Base-by-base conservation (phyloP, 2,113 vertebrate species). In the Rhodinocichla rosea region DNA sequence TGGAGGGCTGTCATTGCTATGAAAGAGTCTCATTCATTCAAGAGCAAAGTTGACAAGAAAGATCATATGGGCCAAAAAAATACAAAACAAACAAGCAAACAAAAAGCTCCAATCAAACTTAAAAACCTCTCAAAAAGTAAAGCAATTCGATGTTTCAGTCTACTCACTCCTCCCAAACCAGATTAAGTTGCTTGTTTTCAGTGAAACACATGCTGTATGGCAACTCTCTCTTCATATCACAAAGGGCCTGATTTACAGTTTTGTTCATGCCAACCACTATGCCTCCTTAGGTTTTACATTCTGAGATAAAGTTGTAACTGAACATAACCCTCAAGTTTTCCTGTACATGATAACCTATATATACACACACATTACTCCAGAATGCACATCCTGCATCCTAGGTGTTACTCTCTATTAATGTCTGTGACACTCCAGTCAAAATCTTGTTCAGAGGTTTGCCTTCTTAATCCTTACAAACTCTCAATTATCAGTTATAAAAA, bases 41-140 rank as follows among this genome's bases (percentile, higher is more conserved):
- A 47, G 2, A 76, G 4, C 11, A 23, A 56, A 8, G 6, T 30
- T 87, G n/a, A 59, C 14, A 68, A 40, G 39, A 71, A 70, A 53
- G 15, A 47, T 7, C 3, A 4, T 13, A 19, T 18, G 0, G 44
- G 19, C 12, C 2, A 52, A 59, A 59, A 63, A 71, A 18, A 39
- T 33, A 37, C 8, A 15, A 50, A 33, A 26, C 10, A 22, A 32
- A n/a, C 15, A 18, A 68, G 9, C 4, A 30, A 74, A 39, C 30
- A 19, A 42, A 67, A 18, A 56, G 5, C 5, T 24, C 8, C 26
- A 32, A 49, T 9, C 20, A 35, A 47, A 63, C 3, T 26, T 40
- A 56, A 49, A 55, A 39, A 3, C 2, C 7, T 10, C 6, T 3
- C 6, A 1, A 6, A 23, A 64, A 47, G 2, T 12, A 23, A 67